Percentiles rank a stretch among this genome's conserved stretches.
phyloP scores from a whole-genome alignment of 2,797 vertebrate species.

The Furcifer pardalis region DNA sequence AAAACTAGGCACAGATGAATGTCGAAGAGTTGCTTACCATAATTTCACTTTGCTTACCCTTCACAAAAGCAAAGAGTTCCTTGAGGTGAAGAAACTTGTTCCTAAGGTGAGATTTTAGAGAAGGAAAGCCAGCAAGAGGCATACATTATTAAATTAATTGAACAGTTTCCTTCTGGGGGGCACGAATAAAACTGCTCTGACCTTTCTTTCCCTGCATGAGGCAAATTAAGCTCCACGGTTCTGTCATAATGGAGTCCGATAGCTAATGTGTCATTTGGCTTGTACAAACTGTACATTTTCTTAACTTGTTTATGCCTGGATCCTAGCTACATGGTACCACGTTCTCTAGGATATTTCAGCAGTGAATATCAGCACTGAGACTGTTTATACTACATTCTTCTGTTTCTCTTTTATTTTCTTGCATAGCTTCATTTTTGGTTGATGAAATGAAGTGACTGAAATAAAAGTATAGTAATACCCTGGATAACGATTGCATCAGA shows the following conservation, averaged over 20 bases:
- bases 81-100: slow-evolving; percentile 12
- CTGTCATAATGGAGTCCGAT: slow-evolving; percentile 26
- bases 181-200: slow-evolving; percentile 48
- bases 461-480: too few species aligned
- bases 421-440: background rate
- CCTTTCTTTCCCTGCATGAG: slow-evolving; percentile 44
- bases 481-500: too few species aligned
- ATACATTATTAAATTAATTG: slow-evolving; percentile 37
- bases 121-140: slow-evolving; percentile 20
- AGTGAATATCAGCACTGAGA: background rate
- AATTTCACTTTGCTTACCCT: background rate
- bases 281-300: slow-evolving; percentile 4
- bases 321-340: background rate
- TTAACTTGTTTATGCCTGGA: background rate
- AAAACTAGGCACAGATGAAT: background rate
- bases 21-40: background rate
- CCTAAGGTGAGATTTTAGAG: slow-evolving; percentile 4
- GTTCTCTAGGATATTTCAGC: background rate
- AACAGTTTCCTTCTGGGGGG: slow-evolving; percentile 20
- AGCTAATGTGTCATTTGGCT: slow-evolving; percentile 40
- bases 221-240: slow-evolving; percentile 39
- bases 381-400: background rate
- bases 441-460: background rate
- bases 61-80: slow-evolving; percentile 2
- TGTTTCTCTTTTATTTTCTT: slow-evolving; percentile 3